Percentiles rank a stretch among this genome's conserved stretches.
phyloP scores from a whole-genome alignment of 2,797 vertebrate species.

The Moxostoma hubbsi region DNA sequence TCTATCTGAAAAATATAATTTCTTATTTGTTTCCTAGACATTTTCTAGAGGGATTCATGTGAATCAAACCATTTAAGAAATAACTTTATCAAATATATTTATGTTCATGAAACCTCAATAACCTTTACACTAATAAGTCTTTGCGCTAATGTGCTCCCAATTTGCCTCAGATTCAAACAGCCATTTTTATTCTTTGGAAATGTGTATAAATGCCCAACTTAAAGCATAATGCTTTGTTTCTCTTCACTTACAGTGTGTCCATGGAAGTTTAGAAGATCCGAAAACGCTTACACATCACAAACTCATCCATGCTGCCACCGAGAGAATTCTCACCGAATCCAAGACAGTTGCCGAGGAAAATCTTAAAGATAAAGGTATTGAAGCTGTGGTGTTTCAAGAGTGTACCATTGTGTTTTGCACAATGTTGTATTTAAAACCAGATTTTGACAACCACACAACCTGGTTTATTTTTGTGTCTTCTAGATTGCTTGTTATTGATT shows the following conservation, averaged over 20 bases:
- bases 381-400: not conserved
- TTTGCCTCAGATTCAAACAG: not conserved
- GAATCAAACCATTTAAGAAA: too few species aligned
- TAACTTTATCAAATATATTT: too few species aligned
- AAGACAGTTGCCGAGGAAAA: conserved; percentile 91
- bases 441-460: not conserved
- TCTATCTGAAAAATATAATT: too few species aligned
- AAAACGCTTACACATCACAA: conserved; percentile 94
- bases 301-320: conserved; percentile 90
- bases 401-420: not conserved
- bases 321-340: conserved; percentile 89
- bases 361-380: conserved; percentile 90
- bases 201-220: not conserved
- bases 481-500: conserved; percentile 85
- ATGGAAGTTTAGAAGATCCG: conserved; percentile 93
- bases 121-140: too few species aligned
- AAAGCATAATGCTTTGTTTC: not conserved
- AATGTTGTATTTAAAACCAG: conserved; percentile 4
- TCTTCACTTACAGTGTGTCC: conserved; percentile 79
- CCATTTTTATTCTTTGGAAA: not conserved
- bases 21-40: too few species aligned
- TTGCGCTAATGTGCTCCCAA: too few species aligned
- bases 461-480: conserved; percentile 37
- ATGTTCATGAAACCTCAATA: too few species aligned
- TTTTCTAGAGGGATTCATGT: too few species aligned